A percentile compares a stretch with the other conserved stretches of the same genome.
phyloP scores from a whole-genome alignment of 1,140 invertebrate genomes.

The Leptinotarsa undecemlineata region DNA sequence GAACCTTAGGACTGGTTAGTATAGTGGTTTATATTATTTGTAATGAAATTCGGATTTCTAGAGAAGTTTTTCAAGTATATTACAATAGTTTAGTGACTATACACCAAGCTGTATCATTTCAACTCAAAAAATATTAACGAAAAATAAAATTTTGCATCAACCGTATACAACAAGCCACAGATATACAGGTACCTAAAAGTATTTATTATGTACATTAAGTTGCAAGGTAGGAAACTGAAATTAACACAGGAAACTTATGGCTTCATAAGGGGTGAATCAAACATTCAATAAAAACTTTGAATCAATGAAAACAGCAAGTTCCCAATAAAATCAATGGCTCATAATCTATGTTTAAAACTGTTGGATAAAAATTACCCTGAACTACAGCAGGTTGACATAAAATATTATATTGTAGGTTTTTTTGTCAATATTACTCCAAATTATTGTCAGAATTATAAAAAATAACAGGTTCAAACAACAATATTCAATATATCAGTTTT shows the following conservation, averaged over 20 bases:
- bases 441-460: too few species aligned
- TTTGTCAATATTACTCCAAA: too few species aligned
- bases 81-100: slow-evolving; percentile 46
- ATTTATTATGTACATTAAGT: slow-evolving; percentile 34
- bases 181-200: slow-evolving; percentile 53
- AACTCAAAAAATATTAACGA: slow-evolving; percentile 40
- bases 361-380: too few species aligned
- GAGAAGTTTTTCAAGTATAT: slow-evolving; percentile 53
- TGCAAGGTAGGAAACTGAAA: slow-evolving; percentile 35
- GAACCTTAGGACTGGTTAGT: slow-evolving; percentile 12
- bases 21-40: slow-evolving; percentile 29
- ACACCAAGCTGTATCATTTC: slow-evolving; percentile 45
- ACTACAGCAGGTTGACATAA: too few species aligned
- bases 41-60: slow-evolving; percentile 56
- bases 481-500: too few species aligned
- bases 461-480: too few species aligned
- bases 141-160: slow-evolving; percentile 43
- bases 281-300: background rate
- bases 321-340: too few species aligned
- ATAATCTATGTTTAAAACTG: too few species aligned
- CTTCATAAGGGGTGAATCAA: slow-evolving; percentile 18
- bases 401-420: too few species aligned
- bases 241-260: slow-evolving; percentile 45
- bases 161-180: slow-evolving; percentile 53
- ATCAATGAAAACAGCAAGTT: too few species aligned